phyloP scores from a whole-genome alignment of 2,888 invertebrate genomes.

The Lochmaea crataegi region DNA sequence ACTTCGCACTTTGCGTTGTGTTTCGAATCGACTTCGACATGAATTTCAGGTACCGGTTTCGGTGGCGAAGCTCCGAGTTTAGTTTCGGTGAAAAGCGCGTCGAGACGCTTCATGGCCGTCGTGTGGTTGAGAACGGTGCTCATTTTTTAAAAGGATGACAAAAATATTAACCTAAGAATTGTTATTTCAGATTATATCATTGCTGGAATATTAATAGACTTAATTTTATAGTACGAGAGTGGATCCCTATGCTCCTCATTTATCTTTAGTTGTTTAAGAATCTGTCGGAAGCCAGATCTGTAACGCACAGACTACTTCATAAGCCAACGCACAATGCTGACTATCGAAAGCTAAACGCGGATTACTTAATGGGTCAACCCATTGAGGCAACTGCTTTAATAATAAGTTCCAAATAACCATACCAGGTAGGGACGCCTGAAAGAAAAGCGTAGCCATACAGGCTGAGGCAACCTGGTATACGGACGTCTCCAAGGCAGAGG shows the following conservation, averaged over 20 bases:
- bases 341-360: too few species aligned
- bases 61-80: conserved; percentile 66
- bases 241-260: not conserved
- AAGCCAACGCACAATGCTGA: too few species aligned
- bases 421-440: too few species aligned
- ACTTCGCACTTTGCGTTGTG: conserved; percentile 78
- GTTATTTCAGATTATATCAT: not conserved
- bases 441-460: too few species aligned
- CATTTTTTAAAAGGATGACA: conserved; percentile 49
- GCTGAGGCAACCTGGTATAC: too few species aligned
- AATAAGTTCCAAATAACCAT: too few species aligned
- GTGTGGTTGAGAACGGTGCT: conserved; percentile 71
- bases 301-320: too few species aligned
- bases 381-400: too few species aligned
- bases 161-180: not conserved
- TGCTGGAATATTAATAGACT: not conserved
- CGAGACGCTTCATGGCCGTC: conserved; percentile 77
- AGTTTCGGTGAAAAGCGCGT: conserved; percentile 77
- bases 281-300: too few species aligned
- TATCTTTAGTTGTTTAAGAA: too few species aligned
- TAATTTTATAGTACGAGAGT: not conserved
- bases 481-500: too few species aligned
- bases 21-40: conserved; percentile 68
- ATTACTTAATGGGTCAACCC: too few species aligned
- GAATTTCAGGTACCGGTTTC: conserved; percentile 52